A percentile compares a stretch with the other conserved stretches of the same genome.
Conservation (phyloP, 2,888 invertebrate species). For the Athripsodes cinereus region DNA sequence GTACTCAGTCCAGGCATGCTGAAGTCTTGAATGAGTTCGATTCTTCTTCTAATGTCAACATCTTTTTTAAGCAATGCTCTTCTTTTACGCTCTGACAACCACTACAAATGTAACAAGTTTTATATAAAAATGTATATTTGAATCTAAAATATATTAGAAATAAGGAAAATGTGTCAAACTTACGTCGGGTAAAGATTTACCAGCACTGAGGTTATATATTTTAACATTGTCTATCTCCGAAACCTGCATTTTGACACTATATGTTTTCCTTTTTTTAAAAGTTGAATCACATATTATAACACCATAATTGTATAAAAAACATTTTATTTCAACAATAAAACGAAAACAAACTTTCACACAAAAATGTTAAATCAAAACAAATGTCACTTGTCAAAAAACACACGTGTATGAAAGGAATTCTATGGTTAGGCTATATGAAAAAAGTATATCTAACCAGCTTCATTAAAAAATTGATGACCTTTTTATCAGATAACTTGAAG, state of each 20-base stretch:
- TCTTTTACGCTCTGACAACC: constrained; percentile 80
- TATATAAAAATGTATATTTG: neutral
- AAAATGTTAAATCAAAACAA: no score
- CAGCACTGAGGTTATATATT: constrained; percentile 95
- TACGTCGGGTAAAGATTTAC: constrained; percentile 95
- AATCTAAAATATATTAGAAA: neutral
- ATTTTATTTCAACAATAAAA: no score
- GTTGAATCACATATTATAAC: no score
- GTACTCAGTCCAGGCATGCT: constrained; percentile 96
- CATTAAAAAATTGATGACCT: no score
- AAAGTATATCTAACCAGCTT: no score
- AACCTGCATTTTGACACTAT: constrained; percentile 70
- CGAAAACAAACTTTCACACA: no score
- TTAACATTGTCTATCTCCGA: constrained; percentile 93
- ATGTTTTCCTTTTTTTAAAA: no score
- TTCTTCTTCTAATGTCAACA: constrained; percentile 81
- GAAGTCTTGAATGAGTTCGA: constrained; percentile 98
- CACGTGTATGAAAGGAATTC: no score
- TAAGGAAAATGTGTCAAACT: constrained; percentile 35
- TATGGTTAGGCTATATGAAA: no score
- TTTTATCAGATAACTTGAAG: no score
- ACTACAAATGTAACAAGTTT: constrained; percentile 51
- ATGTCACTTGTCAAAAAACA: no score
- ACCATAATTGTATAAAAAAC: no score
- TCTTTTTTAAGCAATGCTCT: constrained; percentile 79